These are phyloP conservation scores for Neelides sp. DNA, from an alignment of 1,140 invertebrate genomes.

Conservation along the genomic window DNA sequence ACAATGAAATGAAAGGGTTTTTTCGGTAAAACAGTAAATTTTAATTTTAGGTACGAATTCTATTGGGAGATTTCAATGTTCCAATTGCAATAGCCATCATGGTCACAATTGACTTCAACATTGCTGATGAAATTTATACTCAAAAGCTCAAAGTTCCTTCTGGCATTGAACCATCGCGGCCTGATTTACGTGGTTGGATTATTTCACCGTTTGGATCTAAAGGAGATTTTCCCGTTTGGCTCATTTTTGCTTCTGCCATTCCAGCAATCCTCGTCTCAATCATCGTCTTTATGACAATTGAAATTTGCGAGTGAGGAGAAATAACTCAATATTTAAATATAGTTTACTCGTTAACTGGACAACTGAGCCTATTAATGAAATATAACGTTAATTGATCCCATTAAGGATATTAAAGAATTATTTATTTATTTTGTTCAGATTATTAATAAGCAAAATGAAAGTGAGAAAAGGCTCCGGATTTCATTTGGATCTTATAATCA, in stretches of 20 bases:
- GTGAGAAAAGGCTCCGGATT: constrained; percentile 87
- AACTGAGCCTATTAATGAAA: background rate
- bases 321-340: background rate
- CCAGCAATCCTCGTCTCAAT: constrained; percentile 88
- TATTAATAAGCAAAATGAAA: constrained; percentile 83
- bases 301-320: constrained; percentile 81
- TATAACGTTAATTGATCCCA: no score
- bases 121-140: constrained; percentile 56
- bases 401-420: no score
- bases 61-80: constrained; percentile 89
- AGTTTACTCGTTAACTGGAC: no score
- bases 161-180: constrained; percentile 64
- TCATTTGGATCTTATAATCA: constrained; percentile 83
- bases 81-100: constrained; percentile 84
- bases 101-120: constrained; percentile 63
- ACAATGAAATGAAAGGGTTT: no score
- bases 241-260: constrained; percentile 61
- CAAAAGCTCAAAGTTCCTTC: constrained; percentile 81
- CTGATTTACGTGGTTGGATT: constrained; percentile 56
- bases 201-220: constrained; percentile 4
- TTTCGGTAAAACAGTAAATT: no score
- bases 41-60: constrained; percentile 74
- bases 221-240: constrained; percentile 43
- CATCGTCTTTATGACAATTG: constrained; percentile 91
- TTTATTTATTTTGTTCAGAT: constrained; percentile 43